Evolutionary conservation across 1,140 invertebrate genomes (phyloP).

Genomic region (Himalopsyche phryganea): DNA sequence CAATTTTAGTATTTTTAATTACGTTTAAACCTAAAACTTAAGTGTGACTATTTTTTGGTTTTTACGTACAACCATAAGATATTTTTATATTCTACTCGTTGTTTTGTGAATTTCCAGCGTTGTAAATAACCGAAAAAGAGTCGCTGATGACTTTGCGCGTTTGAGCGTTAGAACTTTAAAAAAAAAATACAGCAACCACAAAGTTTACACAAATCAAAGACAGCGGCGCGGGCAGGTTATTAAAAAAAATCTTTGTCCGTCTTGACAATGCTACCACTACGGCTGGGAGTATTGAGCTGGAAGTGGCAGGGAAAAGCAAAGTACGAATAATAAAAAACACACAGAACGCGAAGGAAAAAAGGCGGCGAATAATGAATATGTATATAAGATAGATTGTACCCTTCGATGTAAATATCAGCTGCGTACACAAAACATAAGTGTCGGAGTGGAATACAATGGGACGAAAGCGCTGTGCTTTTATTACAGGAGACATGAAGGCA

Average conservation of each 20-base stretch:
- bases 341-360: not conserved
- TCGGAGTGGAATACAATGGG: conserved; percentile 2
- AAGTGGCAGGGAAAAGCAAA: not conserved
- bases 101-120: too few relatives aligned
- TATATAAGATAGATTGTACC: conserved; percentile 4
- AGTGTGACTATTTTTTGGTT: too few relatives aligned
- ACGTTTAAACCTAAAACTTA: too few relatives aligned
- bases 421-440: not conserved
- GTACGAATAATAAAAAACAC: conserved; percentile 8
- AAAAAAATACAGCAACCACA: conserved; percentile 2
- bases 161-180: not conserved
- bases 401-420: not conserved
- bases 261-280: conserved; percentile 9
- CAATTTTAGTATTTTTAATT: too few relatives aligned
- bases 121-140: too few relatives aligned
- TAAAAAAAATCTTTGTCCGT: conserved; percentile 29
- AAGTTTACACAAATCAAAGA: conserved; percentile 22
- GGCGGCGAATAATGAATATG: conserved; percentile 10
- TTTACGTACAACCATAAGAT: too few relatives aligned
- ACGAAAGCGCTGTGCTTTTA: not conserved
- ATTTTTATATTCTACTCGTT: too few relatives aligned
- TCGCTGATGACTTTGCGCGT: too few relatives aligned
- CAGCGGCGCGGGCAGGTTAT: conserved; percentile 14
- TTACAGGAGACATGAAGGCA: too few relatives aligned
- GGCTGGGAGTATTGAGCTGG: conserved; percentile 9